Evolutionary conservation across 2,888 invertebrate species (phyloP), one percentile per base, ranked within the genome.

Genomic region (Aricia artaxerxes): DNA sequence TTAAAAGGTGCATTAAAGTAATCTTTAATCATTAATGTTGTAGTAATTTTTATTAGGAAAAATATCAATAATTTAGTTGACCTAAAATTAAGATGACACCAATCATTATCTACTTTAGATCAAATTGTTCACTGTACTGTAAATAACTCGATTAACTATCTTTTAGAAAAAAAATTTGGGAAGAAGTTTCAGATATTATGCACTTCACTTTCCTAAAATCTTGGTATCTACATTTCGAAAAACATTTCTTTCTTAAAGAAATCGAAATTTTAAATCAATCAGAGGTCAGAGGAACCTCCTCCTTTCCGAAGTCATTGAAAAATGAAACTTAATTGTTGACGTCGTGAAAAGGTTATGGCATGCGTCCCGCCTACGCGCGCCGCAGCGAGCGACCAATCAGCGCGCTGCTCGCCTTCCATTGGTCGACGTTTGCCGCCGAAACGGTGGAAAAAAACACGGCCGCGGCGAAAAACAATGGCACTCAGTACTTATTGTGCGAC

Each of bases 401-500:
- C 81, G 84, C 80, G 80, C 80, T 81, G 86, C 87, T 78, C 82
- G 85, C 81, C 81, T 84, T 85, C 88, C 83, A 92, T 92, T 92
- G 92, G 92, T 81, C 85, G 87, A 77, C 80, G 83, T 82, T 83
- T 85, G 85, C 81, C 85, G 85, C 86, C 86, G 86, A 86, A 78
- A 81, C 80, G 73, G 81, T 75, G 82, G 82, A 84, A 83, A 84
- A 88, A 87, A 85, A 85, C 82, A 81, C 84, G 78, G 75, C 78
- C 72, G 77, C 82, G 88, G 31, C 89, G 89, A 91, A 91, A 92
- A 92, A 93, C 93, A 93, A 93, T 93, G 93, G 92, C 91, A 90
- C 82, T 82, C 91, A 90, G 81, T 84, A 83, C 85, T 88, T 84
- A 88, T 87, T 88, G 89, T 88, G 82, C 82, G 73, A 44, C 85